Evolutionary conservation across 2,113 vertebrate genomes (phyloP).

Genomic region (Xenus cinereus): DNA sequence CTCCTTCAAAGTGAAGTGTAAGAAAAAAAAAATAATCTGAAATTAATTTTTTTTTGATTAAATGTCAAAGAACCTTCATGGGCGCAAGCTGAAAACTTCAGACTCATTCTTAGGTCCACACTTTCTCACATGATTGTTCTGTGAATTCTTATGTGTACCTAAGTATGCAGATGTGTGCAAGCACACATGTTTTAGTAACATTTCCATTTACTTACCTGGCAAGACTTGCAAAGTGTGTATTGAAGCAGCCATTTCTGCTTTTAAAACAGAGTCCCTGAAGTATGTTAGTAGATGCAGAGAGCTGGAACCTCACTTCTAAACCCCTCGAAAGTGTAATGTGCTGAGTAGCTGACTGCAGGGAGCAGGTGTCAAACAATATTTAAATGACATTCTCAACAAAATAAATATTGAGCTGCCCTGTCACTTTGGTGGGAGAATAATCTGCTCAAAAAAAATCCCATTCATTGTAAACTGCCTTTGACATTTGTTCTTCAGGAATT

Average conservation of each 20-base stretch:
- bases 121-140: neutral
- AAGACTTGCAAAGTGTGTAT: neutral
- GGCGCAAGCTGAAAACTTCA: neutral
- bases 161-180: neutral
- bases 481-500: slow-evolving; percentile 83
- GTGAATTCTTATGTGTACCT: neutral
- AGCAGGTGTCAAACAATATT: slow-evolving; percentile 80
- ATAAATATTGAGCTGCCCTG: slow-evolving; percentile 76
- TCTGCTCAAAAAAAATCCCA: slow-evolving; percentile 71
- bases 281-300: neutral
- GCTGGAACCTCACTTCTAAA: slow-evolving; percentile 50
- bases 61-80: fast-evolving
- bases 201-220: neutral
- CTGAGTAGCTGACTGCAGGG: slow-evolving; percentile 65
- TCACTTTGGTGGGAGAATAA: slow-evolving; percentile 77
- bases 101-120: fast-evolving
- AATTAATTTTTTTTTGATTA: neutral
- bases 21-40: neutral
- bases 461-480: slow-evolving; percentile 75
- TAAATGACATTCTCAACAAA: slow-evolving; percentile 75
- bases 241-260: neutral
- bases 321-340: slow-evolving; percentile 51
- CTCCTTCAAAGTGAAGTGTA: neutral
- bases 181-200: fast-evolving
- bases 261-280: neutral